Evolutionary conservation across 2,113 vertebrate genomes (phyloP).

Genomic region (Rallus limicola): DNA sequence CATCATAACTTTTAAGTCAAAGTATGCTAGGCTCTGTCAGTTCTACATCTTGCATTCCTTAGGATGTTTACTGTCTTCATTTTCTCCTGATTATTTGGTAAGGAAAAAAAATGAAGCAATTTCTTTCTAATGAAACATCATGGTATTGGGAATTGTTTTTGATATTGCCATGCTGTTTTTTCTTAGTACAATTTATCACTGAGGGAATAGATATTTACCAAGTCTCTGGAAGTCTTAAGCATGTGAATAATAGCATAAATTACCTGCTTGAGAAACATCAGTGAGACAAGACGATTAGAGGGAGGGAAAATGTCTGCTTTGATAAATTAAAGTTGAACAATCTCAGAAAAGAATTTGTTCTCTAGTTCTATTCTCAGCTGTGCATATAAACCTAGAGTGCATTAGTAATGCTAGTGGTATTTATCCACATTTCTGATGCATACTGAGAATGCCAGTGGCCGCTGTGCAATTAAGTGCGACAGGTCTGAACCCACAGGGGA

Average conservation of each 20-base stretch:
- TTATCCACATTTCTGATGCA: not conserved
- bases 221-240: not conserved
- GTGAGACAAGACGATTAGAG: not conserved
- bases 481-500: not conserved
- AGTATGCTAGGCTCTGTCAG: not conserved
- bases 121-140: not conserved
- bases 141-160: not conserved
- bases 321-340: constrained; percentile 15
- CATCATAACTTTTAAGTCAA: not conserved
- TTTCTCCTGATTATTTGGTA: not conserved
- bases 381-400: not conserved
- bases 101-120: not conserved
- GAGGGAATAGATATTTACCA: not conserved
- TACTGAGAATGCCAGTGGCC: not conserved
- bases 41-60: not conserved
- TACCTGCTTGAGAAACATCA: constrained; percentile 7
- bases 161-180: not conserved
- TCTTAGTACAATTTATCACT: not conserved
- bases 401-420: not conserved
- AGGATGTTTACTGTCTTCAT: not conserved
- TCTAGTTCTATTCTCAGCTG: not conserved
- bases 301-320: not conserved
- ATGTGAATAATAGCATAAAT: not conserved
- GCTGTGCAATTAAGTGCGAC: not conserved
- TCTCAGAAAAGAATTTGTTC: not conserved